These are phyloP conservation scores for Tenthredo amoena DNA, from an alignment of 2,888 invertebrate genomes.

Conservation along the genomic window DNA sequence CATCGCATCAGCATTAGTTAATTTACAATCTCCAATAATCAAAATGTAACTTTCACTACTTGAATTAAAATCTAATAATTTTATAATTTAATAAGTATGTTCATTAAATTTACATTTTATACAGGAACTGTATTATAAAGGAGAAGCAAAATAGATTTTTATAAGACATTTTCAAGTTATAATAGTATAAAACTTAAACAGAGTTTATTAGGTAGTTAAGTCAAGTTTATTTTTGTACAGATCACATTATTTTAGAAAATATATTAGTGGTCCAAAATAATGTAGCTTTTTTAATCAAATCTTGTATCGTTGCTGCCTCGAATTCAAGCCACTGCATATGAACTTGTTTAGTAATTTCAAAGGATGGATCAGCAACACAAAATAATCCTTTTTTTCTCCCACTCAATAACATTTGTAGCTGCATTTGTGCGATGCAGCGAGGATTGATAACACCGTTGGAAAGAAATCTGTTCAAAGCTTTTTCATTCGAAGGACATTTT, in stretches of 20 bases:
- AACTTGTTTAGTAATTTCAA: too few relatives aligned
- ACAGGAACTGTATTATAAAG: not conserved
- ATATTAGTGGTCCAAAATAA: not conserved
- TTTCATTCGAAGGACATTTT: conserved; percentile 41
- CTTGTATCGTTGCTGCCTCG: too few relatives aligned
- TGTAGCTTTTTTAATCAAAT: conserved; percentile 14
- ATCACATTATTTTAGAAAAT: conserved; percentile 1
- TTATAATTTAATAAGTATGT: too few relatives aligned
- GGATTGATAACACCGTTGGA: conserved; percentile 16
- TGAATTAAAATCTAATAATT: too few relatives aligned
- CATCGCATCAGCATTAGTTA: conserved; percentile 58
- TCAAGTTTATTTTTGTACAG: conserved; percentile 11
- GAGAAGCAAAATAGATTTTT: too few relatives aligned
- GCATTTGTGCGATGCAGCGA: conserved; percentile 49
- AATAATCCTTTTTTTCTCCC: conserved; percentile 49
- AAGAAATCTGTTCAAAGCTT: conserved; percentile 21
- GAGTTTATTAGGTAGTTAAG: too few relatives aligned
- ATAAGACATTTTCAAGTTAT: too few relatives aligned
- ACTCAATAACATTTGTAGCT: conserved; percentile 52
- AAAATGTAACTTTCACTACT: too few relatives aligned
- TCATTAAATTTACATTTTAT: too few relatives aligned
- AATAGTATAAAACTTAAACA: too few relatives aligned
- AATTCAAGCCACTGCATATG: too few relatives aligned
- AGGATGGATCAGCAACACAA: conserved; percentile 49
- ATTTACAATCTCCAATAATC: conserved; percentile 59